Base-by-base conservation (phyloP, 2,888 invertebrate genomes). In the Rhaphigaster nebulosa region DNA sequence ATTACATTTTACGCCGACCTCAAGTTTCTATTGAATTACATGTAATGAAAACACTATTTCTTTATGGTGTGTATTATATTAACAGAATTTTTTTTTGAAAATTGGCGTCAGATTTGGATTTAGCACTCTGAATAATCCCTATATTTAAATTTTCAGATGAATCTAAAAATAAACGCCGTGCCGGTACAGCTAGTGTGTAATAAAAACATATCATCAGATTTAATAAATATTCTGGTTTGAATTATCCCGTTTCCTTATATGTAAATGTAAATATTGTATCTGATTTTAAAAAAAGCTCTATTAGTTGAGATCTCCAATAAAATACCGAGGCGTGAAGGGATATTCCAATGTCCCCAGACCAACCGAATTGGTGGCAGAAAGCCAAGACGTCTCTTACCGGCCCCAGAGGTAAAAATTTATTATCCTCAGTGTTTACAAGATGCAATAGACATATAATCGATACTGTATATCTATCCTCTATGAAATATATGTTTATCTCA, bases 401-500 rank as follows among this genome's bases (percentile, higher is more conserved):
- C 4, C 23, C 45, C 4, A n/a, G 15, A n/a, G 45, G 15, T 50
- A 41, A 45, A 50, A 84, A 84, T 84, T 84, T 84, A 84, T 84
- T 45, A 84, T 41, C 84, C 26, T 38, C 70, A 4, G n/a, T 84
- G 84, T 84, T 84, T 45, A 84, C 84, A 50, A 45, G 12, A n/a
- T 45, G n/a, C n/a, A 45, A 84, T 84, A n/a, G 45, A 50, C 84
- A 84, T n/a, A 41, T 84, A n/a, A 45, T 84, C 84, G 41, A 50
- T 84, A 84, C 26, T n/a, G 41, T n/a, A 50, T 50, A n/a, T 50
- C 84, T n/a, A n/a, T 15, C 84, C n/a, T 84, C 84, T 45, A 84
- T 50, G 45, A 84, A 84, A 50, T 84, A 84, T 50, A 45, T 45
- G n/a, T 76, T 76, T 76, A 38, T n/a, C 70, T 76, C 70, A 2